Conservation (phyloP, 2,797 vertebrate species). For the Pseudotriccus pelzelni region DNA sequence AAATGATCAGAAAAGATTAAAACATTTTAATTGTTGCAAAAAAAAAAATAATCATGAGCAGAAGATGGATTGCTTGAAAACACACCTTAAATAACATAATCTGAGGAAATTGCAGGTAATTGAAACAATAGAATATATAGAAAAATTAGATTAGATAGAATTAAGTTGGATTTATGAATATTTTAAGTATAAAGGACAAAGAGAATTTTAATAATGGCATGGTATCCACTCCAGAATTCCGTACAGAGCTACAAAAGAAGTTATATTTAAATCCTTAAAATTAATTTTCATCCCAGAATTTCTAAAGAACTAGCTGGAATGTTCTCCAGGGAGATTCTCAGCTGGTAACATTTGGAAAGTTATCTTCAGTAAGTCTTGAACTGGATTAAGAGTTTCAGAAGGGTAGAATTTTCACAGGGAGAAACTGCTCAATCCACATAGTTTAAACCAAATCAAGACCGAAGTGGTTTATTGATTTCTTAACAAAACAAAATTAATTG, state of each 20-base stretch:
- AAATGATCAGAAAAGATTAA: background rate
- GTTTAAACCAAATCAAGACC: background rate
- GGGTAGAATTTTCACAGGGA: background rate
- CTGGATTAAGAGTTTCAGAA: background rate
- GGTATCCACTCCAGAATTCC: background rate
- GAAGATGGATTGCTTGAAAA: background rate
- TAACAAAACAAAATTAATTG: background rate
- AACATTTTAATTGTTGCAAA: background rate
- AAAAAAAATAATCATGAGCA: background rate
- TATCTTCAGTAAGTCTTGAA: background rate
- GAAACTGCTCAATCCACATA: background rate
- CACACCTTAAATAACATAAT: background rate
- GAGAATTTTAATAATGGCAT: background rate
- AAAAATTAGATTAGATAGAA: background rate
- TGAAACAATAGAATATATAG: background rate
- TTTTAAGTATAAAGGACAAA: background rate
- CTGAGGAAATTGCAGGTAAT: background rate
- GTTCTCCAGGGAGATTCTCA: background rate
- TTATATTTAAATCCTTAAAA: background rate
- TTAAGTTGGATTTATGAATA: background rate
- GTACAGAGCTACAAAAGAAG: background rate
- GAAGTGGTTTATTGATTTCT: background rate
- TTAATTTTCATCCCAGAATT: background rate
- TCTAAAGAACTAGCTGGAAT: background rate
- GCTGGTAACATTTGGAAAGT: background rate